Conservation (phyloP, 1,140 invertebrate species). For the Eriosoma lanigerum region DNA sequence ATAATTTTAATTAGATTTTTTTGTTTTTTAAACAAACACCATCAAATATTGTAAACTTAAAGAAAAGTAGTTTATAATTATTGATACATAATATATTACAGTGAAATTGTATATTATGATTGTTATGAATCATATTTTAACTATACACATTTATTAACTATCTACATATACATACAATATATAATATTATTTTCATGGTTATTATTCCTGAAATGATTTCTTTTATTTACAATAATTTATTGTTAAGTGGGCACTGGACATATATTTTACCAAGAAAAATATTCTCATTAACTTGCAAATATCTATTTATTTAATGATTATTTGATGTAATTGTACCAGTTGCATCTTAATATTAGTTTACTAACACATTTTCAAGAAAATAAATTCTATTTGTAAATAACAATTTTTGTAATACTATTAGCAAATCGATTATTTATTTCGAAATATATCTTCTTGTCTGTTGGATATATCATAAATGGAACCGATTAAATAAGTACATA, state of each 20-base stretch:
- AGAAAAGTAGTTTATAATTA: background rate
- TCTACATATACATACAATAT: background rate
- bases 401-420: conserved; percentile 10
- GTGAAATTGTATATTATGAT: background rate
- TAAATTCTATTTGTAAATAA: background rate
- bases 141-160: background rate
- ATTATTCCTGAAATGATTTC: conserved; percentile 1
- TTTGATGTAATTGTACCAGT: too few species aligned
- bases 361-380: background rate
- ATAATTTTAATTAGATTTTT: background rate
- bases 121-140: background rate
- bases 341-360: conserved; percentile 5
- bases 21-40: background rate
- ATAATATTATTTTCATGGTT: background rate
- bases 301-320: background rate
- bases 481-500: background rate
- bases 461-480: background rate
- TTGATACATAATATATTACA: background rate
- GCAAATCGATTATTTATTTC: background rate
- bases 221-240: background rate
- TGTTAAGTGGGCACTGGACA: too few species aligned
- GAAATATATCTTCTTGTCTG: background rate
- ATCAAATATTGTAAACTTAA: background rate
- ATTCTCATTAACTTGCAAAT: background rate
- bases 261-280: background rate